A percentile compares a stretch with the other conserved stretches of the same genome.
Evolutionary conservation across 2,888 invertebrate genomes (phyloP).

Genomic region (Lycocerus yunnanus): DNA sequence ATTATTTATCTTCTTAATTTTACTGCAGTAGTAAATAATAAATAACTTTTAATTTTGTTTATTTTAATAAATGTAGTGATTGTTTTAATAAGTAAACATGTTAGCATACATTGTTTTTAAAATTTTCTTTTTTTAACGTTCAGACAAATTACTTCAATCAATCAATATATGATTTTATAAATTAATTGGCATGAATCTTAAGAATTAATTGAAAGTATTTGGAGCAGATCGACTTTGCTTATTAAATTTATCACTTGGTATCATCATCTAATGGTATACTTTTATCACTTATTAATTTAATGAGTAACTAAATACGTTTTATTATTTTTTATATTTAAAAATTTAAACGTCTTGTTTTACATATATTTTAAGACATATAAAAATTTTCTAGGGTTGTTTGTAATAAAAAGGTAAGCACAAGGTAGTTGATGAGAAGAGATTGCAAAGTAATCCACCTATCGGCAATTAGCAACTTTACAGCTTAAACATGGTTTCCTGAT

Average conservation of each 20-base stretch:
- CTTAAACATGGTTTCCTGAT: no score
- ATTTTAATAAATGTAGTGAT: not conserved
- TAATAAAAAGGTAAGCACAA: no score
- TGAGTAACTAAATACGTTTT: not conserved
- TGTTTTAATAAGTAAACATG: not conserved
- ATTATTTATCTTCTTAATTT: constrained; percentile 14
- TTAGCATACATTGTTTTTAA: not conserved
- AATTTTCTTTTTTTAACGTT: not conserved
- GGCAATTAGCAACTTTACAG: no score
- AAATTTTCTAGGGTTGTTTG: no score
- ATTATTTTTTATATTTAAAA: not conserved
- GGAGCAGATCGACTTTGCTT: not conserved
- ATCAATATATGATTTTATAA: not conserved
- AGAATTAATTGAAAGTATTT: not conserved
- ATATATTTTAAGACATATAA: no score
- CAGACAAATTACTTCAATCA: not conserved
- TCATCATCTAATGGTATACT: not conserved
- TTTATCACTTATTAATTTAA: not conserved
- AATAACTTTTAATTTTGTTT: not conserved
- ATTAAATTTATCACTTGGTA: not conserved
- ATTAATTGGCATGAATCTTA: not conserved
- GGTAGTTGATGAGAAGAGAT: no score
- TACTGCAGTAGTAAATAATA: not conserved
- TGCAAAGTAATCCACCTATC: no score
- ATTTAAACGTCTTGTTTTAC: no score